Base-by-base conservation (phyloP, 2,797 vertebrate species). In the Emydoidea blandingii region DNA sequence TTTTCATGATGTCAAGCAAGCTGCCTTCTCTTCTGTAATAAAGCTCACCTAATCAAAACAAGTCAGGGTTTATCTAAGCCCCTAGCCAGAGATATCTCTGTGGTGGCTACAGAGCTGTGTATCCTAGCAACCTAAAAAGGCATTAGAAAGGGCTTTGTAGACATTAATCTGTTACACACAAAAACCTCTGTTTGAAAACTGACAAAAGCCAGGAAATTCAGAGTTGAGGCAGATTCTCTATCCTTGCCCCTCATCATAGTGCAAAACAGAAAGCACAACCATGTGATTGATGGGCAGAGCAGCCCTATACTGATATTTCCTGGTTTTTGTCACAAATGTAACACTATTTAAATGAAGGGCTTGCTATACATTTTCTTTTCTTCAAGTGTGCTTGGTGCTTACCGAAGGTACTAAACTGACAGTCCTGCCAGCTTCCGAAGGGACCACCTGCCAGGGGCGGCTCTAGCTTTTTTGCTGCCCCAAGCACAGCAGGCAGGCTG, bases 71-170 rank as follows among this genome's bases (percentile, higher is more conserved):
- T 97, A 97, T 97, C 95, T 97, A 94, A 96, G 92, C 90, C 93
- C 87, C 95, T 87, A 94, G 95, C 94, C 2, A 2, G 93, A 96
- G 97, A 96, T 94, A 96, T 91, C 93, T 95, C 92, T 96, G 97
- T 97, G 95, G 94, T 97, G 96, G 93, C 95, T 97, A 97, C 95
- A 95, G 96, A 97, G 83, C 86, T 0, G 0, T 7, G 98, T 98
- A 94, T 98, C 98, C 98, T 98, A 98, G 98, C 98, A 98, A 98
- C 98, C 90, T 92, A 82, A 53, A 53, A 96, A 96, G 95, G 93
- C 95, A 96, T 97, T 95, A 97, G 79, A 76, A 94, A 93, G 88
- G 49, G 93, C 83, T 94, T 94, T 95, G 97, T 97, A 79, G 91
- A 94, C 97, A 83, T 96, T 97, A 97, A 91, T 93, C 96, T 94